Evolutionary conservation across 2,797 vertebrate species (phyloP).

Genomic region (Pangasius mekongensis): DNA sequence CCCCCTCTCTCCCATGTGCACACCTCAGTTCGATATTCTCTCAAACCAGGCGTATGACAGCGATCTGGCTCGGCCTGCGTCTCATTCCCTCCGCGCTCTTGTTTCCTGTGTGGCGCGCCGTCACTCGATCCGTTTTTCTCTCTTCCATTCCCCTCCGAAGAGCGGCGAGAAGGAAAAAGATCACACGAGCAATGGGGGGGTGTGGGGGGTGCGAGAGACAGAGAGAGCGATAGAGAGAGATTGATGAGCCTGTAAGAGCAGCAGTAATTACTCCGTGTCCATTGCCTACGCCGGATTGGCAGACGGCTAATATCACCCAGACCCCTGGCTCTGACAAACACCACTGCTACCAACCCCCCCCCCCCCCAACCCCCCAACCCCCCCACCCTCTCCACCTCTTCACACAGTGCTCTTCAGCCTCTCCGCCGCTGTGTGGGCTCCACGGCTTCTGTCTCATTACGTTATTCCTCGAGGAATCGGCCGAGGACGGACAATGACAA

Average conservation of each 20-base stretch:
- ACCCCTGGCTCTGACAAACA: constrained; percentile 80
- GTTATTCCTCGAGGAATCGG: constrained; percentile 71
- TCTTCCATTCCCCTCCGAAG: constrained; percentile 60
- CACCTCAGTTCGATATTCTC: constrained; percentile 25
- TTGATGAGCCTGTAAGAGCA: constrained; percentile 86
- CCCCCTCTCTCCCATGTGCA: neutral
- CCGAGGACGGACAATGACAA: constrained; percentile 40
- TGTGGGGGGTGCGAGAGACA: constrained; percentile 34
- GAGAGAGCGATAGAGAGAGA: constrained; percentile 79
- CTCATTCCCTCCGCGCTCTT: constrained; percentile 40
- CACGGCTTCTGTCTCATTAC: constrained; percentile 63
- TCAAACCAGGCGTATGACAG: constrained; percentile 38
- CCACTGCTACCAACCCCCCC: constrained; percentile 50
- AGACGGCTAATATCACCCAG: constrained; percentile 86
- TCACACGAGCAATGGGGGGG: constrained; percentile 54
- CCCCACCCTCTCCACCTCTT: constrained; percentile 64
- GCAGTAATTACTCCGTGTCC: constrained; percentile 86
- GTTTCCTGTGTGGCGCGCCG: constrained; percentile 67
- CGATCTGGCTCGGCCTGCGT: constrained; percentile 25
- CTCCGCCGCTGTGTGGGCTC: constrained; percentile 73
- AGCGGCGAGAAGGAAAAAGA: constrained; percentile 69
- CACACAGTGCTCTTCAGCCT: constrained; percentile 53
- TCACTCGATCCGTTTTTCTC: constrained; percentile 67
- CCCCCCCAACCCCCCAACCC: constrained; percentile 63
- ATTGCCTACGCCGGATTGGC: constrained; percentile 83